Base-by-base conservation (phyloP, 2,113 vertebrate genomes). In the Limnothrissa miodon region DNA sequence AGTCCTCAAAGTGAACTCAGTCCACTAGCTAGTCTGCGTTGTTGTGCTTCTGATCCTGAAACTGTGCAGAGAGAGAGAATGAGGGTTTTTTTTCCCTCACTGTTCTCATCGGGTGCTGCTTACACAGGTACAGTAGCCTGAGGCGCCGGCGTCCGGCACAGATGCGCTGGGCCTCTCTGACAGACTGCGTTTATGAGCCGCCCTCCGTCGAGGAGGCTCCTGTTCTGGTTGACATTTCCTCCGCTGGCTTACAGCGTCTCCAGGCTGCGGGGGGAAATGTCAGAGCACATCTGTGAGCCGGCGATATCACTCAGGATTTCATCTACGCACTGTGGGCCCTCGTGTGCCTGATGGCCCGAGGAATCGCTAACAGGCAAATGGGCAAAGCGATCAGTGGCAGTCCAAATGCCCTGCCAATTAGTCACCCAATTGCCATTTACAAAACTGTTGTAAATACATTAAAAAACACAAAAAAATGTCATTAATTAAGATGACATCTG, bases 271-370 rank as follows among this genome's bases (percentile, higher is more conserved):
- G 87, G 82, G 86, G 85, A 93, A 93, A 94, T 94, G 94, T 93
- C 93, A 93, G 85, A 87, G 89, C 89, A 88, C 92, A 93, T 94
- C 93, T 95, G 93, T 78, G 84, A 89, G 87, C 86, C 91, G 89
- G 91, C 51, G 92, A 93, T 95, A 93, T 91, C 92, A 88, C 89
- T 90, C 44, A 85, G 78, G 80, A 83, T 78, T 25, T 74, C 80
- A 82, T 56, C 70, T 59, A 23, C 79, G 83, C 78, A 42, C 80
- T 78, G 66, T 78, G 45, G 45, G 59, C 46, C 66, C 86, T 87
- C 39, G 45, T 83, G 85, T 88, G 91, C 90, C 89, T 88, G 88
- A 85, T 91, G 81, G 87, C 83, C 87, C 87, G 59, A 56, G 44
- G 70, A 79, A 82, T 66, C 83, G 85, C 82, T 88, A 80, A 80